Percentiles rank a stretch among this genome's conserved stretches.
Evolutionary conservation across 2,888 invertebrate species (phyloP).

Genomic region (Disparrhopalites patrizii): DNA sequence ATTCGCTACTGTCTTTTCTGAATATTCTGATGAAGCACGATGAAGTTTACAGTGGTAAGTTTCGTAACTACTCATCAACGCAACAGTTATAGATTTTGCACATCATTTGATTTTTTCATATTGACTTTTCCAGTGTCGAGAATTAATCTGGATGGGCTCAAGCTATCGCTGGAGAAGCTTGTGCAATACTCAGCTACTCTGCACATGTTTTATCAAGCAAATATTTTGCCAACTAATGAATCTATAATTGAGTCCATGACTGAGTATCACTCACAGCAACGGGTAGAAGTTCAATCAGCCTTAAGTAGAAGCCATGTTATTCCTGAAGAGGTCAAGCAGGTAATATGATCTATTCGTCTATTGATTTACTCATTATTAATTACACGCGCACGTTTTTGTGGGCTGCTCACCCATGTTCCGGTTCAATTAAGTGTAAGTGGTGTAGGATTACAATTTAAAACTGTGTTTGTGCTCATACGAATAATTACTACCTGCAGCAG

Average conservation of each 20-base stretch:
- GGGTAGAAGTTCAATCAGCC: slow-evolving; percentile 31
- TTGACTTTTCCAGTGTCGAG: slow-evolving; percentile 8
- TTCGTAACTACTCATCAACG: neutral
- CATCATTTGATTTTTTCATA: neutral
- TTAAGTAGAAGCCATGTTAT: slow-evolving; percentile 33
- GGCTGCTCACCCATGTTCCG: no score
- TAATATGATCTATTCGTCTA: slow-evolving; percentile 12
- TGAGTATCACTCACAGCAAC: slow-evolving; percentile 30
- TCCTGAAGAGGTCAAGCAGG: slow-evolving; percentile 36
- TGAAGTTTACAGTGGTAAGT: slow-evolving; percentile 43
- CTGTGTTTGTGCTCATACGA: neutral
- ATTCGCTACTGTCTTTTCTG: slow-evolving; percentile 35
- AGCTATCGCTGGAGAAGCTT: slow-evolving; percentile 40
- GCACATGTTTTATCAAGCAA: slow-evolving; percentile 43
- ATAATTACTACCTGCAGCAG: neutral
- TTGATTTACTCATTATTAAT: neutral
- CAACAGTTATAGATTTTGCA: neutral
- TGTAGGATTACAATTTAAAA: no score
- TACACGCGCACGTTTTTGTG: neutral
- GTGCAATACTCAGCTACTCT: slow-evolving; percentile 46
- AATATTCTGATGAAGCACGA: slow-evolving; percentile 36
- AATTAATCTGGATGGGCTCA: slow-evolving; percentile 32
- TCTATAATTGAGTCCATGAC: slow-evolving; percentile 27
- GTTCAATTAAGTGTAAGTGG: no score
- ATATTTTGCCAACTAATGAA: slow-evolving; percentile 38